phyloP scores from a whole-genome alignment of 1,140 invertebrate species.

The Anthonomus grandis region DNA sequence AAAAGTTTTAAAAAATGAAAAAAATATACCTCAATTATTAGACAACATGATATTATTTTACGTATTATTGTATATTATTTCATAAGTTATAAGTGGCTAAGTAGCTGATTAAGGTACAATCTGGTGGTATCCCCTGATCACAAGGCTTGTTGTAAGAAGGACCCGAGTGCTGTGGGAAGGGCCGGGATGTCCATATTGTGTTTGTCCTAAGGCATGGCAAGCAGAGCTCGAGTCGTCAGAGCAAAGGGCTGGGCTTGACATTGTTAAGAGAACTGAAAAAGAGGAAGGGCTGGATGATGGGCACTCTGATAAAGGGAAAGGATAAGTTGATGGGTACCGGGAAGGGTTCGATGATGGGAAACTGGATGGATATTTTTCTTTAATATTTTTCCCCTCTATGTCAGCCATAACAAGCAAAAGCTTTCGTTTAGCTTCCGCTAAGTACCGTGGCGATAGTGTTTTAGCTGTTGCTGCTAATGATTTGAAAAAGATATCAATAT shows the following conservation, averaged over 20 bases:
- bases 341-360: background rate
- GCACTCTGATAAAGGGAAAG: background rate
- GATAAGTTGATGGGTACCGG: too few species aligned
- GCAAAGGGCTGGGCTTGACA: background rate
- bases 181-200: background rate
- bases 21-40: background rate
- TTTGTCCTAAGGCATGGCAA: background rate
- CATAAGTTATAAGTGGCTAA: background rate
- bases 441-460: background rate
- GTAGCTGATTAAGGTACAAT: background rate
- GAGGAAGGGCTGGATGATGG: background rate
- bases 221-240: background rate
- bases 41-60: background rate
- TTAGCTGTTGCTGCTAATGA: background rate
- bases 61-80: too few species aligned
- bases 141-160: background rate
- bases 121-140: too few species aligned
- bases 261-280: background rate
- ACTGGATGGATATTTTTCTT: background rate
- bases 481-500: background rate
- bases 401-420: constrained; percentile 1
- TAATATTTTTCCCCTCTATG: constrained; percentile 1
- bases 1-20: too few species aligned
- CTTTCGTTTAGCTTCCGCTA: constrained; percentile 2
- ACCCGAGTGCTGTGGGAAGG: background rate